phyloP scores from a whole-genome alignment of 2,113 vertebrate species.

The Vanacampus margaritifer region DNA sequence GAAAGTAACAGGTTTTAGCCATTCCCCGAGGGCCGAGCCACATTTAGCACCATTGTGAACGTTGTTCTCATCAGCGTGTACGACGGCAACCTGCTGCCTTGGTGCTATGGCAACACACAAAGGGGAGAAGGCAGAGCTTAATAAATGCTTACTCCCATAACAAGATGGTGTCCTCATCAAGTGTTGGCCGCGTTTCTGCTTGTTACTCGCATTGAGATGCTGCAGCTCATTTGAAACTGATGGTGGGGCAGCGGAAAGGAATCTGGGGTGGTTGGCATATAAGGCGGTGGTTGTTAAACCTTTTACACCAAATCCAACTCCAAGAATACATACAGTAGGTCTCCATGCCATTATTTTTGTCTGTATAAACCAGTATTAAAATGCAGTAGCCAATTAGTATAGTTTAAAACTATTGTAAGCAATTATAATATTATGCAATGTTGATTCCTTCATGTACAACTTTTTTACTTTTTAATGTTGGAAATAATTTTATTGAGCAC shows the following conservation, averaged over 20 bases:
- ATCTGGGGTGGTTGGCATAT: background rate
- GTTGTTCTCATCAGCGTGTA: slow-evolving; percentile 7
- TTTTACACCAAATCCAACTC: too few species aligned
- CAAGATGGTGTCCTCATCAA: background rate
- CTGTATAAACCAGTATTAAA: too few species aligned
- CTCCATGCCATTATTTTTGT: too few species aligned
- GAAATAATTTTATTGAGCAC: too few species aligned
- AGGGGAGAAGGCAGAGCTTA: background rate
- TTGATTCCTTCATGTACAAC: too few species aligned
- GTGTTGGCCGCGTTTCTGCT: background rate
- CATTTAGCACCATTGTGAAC: slow-evolving; percentile 12
- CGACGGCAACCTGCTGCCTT: slow-evolving; percentile 4
- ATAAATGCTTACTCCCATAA: background rate
- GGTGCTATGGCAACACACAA: slow-evolving; percentile 40
- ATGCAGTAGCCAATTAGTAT: too few species aligned
- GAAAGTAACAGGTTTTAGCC: slow-evolving; percentile 11
- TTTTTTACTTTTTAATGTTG: too few species aligned
- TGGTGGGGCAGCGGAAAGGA: background rate
- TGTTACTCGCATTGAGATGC: background rate
- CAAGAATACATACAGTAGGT: too few species aligned
- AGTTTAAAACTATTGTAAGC: too few species aligned
- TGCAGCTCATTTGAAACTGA: background rate
- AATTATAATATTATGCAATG: too few species aligned
- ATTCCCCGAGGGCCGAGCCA: background rate
- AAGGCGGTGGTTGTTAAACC: too few species aligned